Conservation (phyloP, 2,888 invertebrate genomes). For the Leucophenga maculata region DNA sequence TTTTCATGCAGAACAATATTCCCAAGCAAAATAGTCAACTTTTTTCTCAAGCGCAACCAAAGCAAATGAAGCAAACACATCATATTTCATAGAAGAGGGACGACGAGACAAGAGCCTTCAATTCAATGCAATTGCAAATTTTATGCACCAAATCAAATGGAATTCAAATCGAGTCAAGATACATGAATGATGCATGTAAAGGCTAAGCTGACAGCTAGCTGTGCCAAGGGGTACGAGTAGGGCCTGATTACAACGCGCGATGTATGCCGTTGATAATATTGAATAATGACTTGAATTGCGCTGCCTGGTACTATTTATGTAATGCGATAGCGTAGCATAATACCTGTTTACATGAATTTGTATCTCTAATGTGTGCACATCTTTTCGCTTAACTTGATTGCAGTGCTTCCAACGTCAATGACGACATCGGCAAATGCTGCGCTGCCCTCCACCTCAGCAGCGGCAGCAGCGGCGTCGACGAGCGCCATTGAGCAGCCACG, state of each 20-base stretch:
- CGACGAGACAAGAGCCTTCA: neutral
- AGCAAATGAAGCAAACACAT: too few relatives aligned
- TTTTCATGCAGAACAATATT: too few relatives aligned
- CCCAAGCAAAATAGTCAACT: too few relatives aligned
- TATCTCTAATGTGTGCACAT: conserved; percentile 10
- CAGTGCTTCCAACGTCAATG: conserved; percentile 71
- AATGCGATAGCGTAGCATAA: conserved; percentile 19
- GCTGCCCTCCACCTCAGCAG: conserved; percentile 31
- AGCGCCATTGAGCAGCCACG: conserved; percentile 53
- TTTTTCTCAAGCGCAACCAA: too few relatives aligned
- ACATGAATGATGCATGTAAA: too few relatives aligned
- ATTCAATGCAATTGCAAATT: neutral
- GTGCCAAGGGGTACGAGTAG: too few relatives aligned
- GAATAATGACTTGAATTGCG: neutral
- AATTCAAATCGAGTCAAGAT: too few relatives aligned
- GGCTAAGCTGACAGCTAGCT: too few relatives aligned
- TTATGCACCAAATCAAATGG: too few relatives aligned
- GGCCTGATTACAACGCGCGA: too few relatives aligned
- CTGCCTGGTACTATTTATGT: neutral
- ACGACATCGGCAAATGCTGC: conserved; percentile 43
- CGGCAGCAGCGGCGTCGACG: conserved; percentile 57
- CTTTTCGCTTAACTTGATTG: conserved; percentile 47
- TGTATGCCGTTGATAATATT: neutral
- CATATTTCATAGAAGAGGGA: too few relatives aligned
- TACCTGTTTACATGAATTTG: conserved; percentile 22